Evolutionary conservation across 2,888 invertebrate species (phyloP).

Genomic region (Dynastes hyllus): DNA sequence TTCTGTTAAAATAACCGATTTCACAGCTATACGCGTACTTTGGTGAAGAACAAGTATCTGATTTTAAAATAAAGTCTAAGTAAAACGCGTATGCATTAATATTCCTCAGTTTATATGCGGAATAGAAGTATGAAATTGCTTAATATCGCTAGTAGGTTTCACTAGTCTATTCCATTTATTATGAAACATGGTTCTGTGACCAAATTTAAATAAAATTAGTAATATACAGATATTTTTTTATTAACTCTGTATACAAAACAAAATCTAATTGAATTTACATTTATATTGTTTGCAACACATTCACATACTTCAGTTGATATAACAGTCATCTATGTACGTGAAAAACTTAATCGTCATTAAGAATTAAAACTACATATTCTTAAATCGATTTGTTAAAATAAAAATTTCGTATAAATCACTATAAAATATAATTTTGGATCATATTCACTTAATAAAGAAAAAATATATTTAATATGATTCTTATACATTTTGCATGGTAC

Average conservation of each 20-base stretch:
- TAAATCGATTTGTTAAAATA: neutral
- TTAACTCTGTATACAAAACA: conserved; percentile 28
- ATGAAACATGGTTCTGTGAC: no score
- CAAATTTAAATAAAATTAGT: neutral
- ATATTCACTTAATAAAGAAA: conserved; percentile 34
- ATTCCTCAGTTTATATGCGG: no score
- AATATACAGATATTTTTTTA: conserved; percentile 14
- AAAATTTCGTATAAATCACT: conserved; percentile 12
- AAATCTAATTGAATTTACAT: conserved; percentile 2
- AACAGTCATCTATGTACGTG: neutral
- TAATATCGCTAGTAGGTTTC: no score
- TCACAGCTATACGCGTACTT: no score
- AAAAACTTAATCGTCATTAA: neutral
- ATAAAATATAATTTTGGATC: conserved; percentile 36
- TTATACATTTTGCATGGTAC: conserved; percentile 32
- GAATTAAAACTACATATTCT: conserved; percentile 7
- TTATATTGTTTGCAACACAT: neutral
- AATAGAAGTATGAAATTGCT: no score
- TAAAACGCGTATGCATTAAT: no score
- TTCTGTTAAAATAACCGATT: no score
- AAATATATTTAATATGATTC: conserved; percentile 34
- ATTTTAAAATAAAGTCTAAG: no score
- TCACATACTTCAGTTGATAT: neutral
- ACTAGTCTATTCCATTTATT: no score
- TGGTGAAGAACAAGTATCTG: no score